Conservation (phyloP, 2,113 vertebrate genomes). For the Sitta europaea region DNA sequence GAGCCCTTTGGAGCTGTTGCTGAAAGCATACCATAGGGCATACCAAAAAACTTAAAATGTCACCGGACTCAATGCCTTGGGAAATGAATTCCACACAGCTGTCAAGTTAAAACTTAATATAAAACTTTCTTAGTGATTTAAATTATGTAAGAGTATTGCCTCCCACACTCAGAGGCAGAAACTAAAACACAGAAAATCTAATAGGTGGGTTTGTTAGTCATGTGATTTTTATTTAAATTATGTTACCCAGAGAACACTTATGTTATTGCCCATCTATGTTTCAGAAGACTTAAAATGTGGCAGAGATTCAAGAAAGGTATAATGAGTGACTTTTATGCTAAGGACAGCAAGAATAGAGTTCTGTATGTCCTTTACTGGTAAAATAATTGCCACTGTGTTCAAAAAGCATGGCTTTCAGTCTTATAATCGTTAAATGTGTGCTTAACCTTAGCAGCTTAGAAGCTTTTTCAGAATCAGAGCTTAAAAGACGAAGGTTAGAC, state of each 20-base stretch:
- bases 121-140: background rate
- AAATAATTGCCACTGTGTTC: background rate
- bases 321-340: background rate
- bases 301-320: background rate
- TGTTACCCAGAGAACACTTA: background rate
- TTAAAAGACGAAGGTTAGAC: background rate
- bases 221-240: background rate
- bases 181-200: background rate
- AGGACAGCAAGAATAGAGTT: background rate
- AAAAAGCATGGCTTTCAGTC: background rate
- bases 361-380: background rate
- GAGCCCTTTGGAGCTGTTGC: background rate
- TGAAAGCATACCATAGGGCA: background rate
- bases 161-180: background rate
- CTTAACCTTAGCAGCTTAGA: background rate
- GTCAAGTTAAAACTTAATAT: background rate
- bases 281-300: background rate
- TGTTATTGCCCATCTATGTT: background rate
- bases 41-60: background rate
- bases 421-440: background rate
- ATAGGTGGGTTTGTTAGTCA: background rate
- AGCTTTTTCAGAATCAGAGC: background rate
- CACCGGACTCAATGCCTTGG: background rate
- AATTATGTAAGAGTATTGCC: background rate
- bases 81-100: background rate